Conservation (phyloP, 2,888 invertebrate genomes). For the Lacanobia wlatinum region DNA sequence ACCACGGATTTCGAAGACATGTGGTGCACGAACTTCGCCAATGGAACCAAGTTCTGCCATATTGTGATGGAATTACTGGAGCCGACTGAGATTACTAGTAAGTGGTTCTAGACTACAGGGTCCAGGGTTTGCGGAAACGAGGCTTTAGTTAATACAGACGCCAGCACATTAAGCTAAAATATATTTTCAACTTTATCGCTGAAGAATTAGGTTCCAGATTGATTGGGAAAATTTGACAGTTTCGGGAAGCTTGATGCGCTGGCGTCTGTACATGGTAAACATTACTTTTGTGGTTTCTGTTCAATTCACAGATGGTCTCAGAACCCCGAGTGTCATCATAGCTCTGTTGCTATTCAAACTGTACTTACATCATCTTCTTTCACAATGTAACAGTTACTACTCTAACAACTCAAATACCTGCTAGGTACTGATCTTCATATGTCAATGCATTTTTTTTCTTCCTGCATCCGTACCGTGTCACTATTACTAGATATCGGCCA, state of each 20-base stretch:
- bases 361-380: too few species aligned
- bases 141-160: too few species aligned
- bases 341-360: too few species aligned
- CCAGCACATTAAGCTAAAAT: too few species aligned
- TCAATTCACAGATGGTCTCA: neutral
- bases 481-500: too few species aligned
- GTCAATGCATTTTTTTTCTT: neutral
- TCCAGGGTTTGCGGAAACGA: too few species aligned
- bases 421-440: too few species aligned
- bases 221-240: too few species aligned
- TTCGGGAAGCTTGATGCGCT: too few species aligned
- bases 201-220: too few species aligned
- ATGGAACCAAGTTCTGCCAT: constrained; percentile 81
- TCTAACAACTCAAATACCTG: neutral
- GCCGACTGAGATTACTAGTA: constrained; percentile 83
- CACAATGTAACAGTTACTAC: neutral
- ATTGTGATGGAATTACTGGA: constrained; percentile 83
- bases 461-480: neutral
- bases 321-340: neutral
- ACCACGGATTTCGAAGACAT: constrained; percentile 92
- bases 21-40: constrained; percentile 90
- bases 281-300: neutral
- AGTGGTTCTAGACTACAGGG: constrained; percentile 54
- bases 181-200: too few species aligned
- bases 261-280: too few species aligned